Evolutionary conservation across 2,113 vertebrate genomes (phyloP).

Genomic region (Lampris incognitus): DNA sequence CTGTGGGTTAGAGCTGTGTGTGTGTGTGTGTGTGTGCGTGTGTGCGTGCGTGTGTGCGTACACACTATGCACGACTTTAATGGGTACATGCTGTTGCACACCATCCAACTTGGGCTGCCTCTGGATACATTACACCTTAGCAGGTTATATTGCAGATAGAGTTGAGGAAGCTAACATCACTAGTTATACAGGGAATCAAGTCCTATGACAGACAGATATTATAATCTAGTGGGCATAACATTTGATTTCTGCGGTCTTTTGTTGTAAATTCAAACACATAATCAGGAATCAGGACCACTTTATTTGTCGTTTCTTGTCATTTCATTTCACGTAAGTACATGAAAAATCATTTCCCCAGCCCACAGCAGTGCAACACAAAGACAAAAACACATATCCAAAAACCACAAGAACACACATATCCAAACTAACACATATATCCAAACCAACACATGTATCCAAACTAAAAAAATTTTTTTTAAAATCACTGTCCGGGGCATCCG

Average conservation of each 20-base stretch:
- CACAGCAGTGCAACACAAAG: too few species aligned
- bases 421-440: too few species aligned
- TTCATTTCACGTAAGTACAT: too few species aligned
- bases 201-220: background rate
- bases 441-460: too few species aligned
- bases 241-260: background rate
- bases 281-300: too few species aligned
- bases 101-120: constrained; percentile 87
- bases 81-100: constrained; percentile 95
- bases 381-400: too few species aligned
- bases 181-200: background rate
- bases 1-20: constrained; percentile 86
- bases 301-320: too few species aligned
- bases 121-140: constrained; percentile 84
- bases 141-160: constrained; percentile 37
- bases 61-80: constrained; percentile 86
- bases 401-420: too few species aligned
- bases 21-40: constrained; percentile 29
- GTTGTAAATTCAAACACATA: too few species aligned
- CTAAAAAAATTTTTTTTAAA: too few species aligned
- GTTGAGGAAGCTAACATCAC: constrained; percentile 34
- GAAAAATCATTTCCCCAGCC: too few species aligned
- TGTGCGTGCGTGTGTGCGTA: constrained; percentile 8
- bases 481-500: too few species aligned
- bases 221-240: background rate